These are phyloP conservation scores for Aphelinus atriplicis DNA, from an alignment of 1,140 invertebrate species.

Conservation along the genomic window DNA sequence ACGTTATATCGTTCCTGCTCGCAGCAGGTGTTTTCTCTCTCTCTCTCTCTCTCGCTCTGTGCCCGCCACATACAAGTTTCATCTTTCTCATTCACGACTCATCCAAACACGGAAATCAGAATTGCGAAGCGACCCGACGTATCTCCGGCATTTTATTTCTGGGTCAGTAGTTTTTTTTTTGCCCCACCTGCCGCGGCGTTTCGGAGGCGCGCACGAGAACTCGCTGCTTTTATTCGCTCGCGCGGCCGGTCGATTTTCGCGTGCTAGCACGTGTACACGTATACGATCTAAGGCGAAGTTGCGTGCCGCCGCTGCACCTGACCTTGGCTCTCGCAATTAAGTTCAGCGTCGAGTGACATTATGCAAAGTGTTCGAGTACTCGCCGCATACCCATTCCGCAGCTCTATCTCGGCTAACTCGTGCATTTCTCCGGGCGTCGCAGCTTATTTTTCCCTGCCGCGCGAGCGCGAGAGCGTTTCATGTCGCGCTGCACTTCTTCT, in stretches of 20 bases:
- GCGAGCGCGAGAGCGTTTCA: background rate
- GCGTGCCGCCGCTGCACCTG: conserved; percentile 15
- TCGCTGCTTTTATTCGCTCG: no score
- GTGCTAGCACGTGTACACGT: no score
- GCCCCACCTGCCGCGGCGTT: no score
- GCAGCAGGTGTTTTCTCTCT: conserved; percentile 3
- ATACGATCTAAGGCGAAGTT: no score
- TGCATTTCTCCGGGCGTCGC: background rate
- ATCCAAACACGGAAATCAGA: background rate
- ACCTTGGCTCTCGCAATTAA: conserved; percentile 22
- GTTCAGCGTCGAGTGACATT: background rate
- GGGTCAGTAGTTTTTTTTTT: no score
- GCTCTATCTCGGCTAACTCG: background rate
- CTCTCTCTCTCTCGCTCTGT: background rate
- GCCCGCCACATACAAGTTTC: background rate
- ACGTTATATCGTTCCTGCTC: conserved; percentile 10
- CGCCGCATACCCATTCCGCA: background rate
- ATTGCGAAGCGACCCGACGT: background rate
- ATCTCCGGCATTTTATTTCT: background rate
- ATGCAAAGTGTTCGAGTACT: background rate
- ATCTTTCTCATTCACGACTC: background rate
- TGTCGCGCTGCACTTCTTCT: no score
- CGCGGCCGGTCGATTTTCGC: no score
- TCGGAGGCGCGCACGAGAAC: no score
- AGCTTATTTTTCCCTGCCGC: background rate